Base-by-base conservation (phyloP, 2,797 vertebrate genomes). In the Pseudocheirus occidentalis region DNA sequence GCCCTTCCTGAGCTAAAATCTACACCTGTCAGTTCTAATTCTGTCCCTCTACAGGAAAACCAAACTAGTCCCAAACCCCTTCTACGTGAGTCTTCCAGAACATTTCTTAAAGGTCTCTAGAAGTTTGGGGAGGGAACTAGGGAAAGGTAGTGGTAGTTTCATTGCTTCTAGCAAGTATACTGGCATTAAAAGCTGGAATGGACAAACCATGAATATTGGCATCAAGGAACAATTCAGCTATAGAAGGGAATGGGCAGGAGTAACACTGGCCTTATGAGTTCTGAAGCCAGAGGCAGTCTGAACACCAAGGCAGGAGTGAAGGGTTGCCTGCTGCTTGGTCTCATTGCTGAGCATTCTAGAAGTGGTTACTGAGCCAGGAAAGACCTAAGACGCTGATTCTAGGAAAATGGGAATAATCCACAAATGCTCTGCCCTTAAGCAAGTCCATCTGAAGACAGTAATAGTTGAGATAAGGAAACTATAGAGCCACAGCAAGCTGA, bases 71-170 rank as follows among this genome's bases (percentile, higher is more conserved):
- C 10, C 81, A 4, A 56, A 31, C 87, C 46, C 87, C 29, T 81
- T 50, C n/a, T 46, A 90, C 52, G 34, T 46, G 52, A 40, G 90
- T 94, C n/a, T 28, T n/a, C 58, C 54, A 94, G 55, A 90, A 55
- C 56, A 52, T 94, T 93, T 90, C 92, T 59, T 59, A 66, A 27
- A 66, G 59, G 21, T 91, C 93, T 94, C 92, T 94, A n/a, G 90
- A 46, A 95, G 91, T 94, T 94, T 91, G 55, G 92, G 93, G 66
- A 95, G 95, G 96, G 55, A 90, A 90, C 14, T 31, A 89, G 73
- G 73, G 73, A 87, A 87, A 27, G 40, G 21, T 27, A 87, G 27
- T 54, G 40, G 87, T 62, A 34, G 91, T 50, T 62, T 92, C 81
- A 93, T 34, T 90, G 58, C 55, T 94, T 93, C 81, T 18, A 92